Percentiles rank a stretch among this genome's conserved stretches.
Conservation (phyloP, 2,797 vertebrate species). For the Clarias pachynema region DNA sequence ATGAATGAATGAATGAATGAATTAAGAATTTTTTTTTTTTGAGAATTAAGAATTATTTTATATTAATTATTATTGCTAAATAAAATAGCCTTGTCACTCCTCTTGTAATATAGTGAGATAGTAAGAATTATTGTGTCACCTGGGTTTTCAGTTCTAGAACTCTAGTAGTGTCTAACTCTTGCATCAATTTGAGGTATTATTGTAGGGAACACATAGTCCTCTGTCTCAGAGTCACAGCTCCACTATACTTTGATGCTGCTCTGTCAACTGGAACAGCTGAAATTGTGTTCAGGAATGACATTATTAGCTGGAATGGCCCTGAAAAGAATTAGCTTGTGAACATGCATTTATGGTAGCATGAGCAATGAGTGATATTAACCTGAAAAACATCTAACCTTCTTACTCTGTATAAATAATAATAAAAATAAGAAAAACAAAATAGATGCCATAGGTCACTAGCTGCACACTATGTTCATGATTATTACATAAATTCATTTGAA, state of each 20-base stretch:
- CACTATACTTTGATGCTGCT: conserved; percentile 62
- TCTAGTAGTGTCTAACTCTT: conserved; percentile 46
- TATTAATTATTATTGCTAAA: no score
- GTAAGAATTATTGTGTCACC: background rate
- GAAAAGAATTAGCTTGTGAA: conserved; percentile 64
- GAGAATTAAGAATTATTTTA: no score
- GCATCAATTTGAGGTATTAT: conserved; percentile 58
- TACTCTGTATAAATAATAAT: conserved; percentile 11
- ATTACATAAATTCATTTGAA: background rate
- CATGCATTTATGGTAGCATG: conserved; percentile 57
- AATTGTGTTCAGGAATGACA: conserved; percentile 72
- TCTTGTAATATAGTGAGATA: background rate
- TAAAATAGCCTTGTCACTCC: background rate
- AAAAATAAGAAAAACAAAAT: conserved; percentile 11
- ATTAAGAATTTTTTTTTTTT: no score
- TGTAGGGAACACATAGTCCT: conserved; percentile 52
- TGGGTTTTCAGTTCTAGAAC: conserved; percentile 46
- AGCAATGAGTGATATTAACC: conserved; percentile 28
- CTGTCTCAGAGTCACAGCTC: conserved; percentile 43
- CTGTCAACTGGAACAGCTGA: conserved; percentile 68
- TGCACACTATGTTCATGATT: background rate
- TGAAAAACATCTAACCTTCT: conserved; percentile 22
- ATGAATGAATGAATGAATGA: no score
- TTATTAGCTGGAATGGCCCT: conserved; percentile 63
- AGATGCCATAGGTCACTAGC: conserved; percentile 11